Evolutionary conservation across 1,140 invertebrate genomes (phyloP), one percentile per base, ranked within the genome.

Genomic region (Nilaparvata lugens): DNA sequence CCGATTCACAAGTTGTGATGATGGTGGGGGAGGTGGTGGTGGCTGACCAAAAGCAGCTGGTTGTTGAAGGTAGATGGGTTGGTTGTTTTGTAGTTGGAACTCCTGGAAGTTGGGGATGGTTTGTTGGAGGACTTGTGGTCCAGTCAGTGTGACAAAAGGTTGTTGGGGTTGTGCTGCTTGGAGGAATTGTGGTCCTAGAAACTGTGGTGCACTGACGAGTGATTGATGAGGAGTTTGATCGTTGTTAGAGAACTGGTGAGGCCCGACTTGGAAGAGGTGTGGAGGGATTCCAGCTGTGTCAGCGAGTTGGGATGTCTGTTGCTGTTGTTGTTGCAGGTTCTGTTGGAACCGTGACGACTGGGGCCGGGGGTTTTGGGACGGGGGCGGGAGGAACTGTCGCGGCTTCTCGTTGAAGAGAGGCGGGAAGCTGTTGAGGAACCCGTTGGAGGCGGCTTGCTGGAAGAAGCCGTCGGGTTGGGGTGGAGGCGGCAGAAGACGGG

Each of bases 21-120:
- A 31, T 25, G 14, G 13, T 18, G 7, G 23, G 1, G 57, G 45
- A 5, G 43, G 38, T 19, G 56, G 40, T 62, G 52, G 52, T 48
- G 51, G 28, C 13, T 35, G 31, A 11, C 31, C 31, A 35, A 35
- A 35, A 11, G 56, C 38, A 19, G 60, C 52, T 6, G 56, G 45
- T 55, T 61, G 63, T 21, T 42, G 35, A 13, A 59, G n/a, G 45
- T 52, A 54, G 19, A 58, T 57, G 16, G 57, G 57, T 13, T 28
- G 43, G 31, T 59, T 31, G 19, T 24, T 48, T 16, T 43, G 43
- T 1, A 52, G 21, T 28, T 59, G 57, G 57, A 59, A 59, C 7
- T 59, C 52, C 19, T 45, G 43, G 38, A 42, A 42, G 23, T 58
- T 58, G 16, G 45, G 45, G 16, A 48, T 48, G 11, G 16, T 48